Conservation (phyloP, 2,797 vertebrate species). For the Eupleurogrammus muticus region DNA sequence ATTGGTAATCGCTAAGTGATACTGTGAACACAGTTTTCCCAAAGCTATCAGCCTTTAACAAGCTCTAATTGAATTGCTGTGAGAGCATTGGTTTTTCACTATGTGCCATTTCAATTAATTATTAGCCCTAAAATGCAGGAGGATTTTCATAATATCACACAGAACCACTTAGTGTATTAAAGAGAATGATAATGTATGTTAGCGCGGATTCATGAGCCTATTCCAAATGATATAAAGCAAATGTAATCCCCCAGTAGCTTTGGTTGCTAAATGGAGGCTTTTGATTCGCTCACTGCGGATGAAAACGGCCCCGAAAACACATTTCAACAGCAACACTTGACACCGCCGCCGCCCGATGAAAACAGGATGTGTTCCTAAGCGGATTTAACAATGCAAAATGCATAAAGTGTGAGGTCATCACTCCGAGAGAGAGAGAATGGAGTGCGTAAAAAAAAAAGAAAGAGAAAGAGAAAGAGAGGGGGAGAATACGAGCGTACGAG, state of each 20-base stretch:
- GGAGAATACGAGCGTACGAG: slow-evolving; percentile 77
- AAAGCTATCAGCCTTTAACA: slow-evolving; percentile 84
- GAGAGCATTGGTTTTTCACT: slow-evolving; percentile 83
- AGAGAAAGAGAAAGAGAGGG: slow-evolving; percentile 20
- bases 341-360: slow-evolving; percentile 66
- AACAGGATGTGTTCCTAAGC: slow-evolving; percentile 84
- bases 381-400: slow-evolving; percentile 86
- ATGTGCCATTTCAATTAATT: slow-evolving; percentile 86
- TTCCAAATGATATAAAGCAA: slow-evolving; percentile 81
- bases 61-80: slow-evolving; percentile 85
- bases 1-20: slow-evolving; percentile 72
- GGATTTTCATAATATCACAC: slow-evolving; percentile 83
- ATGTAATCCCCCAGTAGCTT: slow-evolving; percentile 83
- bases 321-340: slow-evolving; percentile 74
- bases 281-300: slow-evolving; percentile 82
- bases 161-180: slow-evolving; percentile 85
- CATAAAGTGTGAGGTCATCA: slow-evolving; percentile 86
- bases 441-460: slow-evolving; percentile 61
- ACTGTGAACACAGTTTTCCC: slow-evolving; percentile 82
- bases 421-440: slow-evolving; percentile 78
- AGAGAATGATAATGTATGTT: slow-evolving; percentile 82
- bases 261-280: slow-evolving; percentile 80
- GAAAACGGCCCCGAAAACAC: slow-evolving; percentile 72
- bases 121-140: slow-evolving; percentile 83
- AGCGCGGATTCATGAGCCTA: slow-evolving; percentile 79